Percentiles rank a stretch among this genome's conserved stretches.
These are phyloP conservation scores for Pseudorasbora parva DNA, from an alignment of 2,113 vertebrate genomes.

Conservation along the genomic window DNA sequence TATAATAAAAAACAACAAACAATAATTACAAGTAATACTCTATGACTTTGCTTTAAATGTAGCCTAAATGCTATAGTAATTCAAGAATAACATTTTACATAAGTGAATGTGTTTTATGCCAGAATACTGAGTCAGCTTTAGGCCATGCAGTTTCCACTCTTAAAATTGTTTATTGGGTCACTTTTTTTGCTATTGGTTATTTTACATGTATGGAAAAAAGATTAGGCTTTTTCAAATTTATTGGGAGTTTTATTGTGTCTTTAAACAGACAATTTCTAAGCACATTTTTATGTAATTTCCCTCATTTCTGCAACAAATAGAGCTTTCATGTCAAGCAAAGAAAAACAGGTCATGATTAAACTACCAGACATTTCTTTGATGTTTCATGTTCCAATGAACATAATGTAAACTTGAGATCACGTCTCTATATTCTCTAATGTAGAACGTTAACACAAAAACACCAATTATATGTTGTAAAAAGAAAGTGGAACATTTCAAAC, in stretches of 20 bases:
- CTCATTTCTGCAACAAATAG: background rate
- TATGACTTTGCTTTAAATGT: background rate
- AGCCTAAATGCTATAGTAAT: background rate
- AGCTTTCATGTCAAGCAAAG: background rate
- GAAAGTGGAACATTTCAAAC: background rate
- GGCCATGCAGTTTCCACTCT: background rate
- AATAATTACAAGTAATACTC: background rate
- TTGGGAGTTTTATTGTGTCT: conserved; percentile 34
- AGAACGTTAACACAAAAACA: background rate
- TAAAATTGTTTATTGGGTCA: background rate
- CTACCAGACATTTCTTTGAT: background rate
- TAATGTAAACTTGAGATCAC: background rate
- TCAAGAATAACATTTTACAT: background rate
- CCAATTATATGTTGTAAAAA: background rate
- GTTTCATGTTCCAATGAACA: background rate
- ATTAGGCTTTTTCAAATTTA: conserved; percentile 38
- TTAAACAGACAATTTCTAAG: background rate
- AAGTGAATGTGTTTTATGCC: background rate
- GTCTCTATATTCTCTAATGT: background rate
- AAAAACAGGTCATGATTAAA: background rate
- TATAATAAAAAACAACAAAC: too few relatives aligned
- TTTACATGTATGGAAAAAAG: conserved; percentile 36
- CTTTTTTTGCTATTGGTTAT: background rate
- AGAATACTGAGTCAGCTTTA: conserved; percentile 2
- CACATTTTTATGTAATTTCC: conserved; percentile 30